phyloP scores from a whole-genome alignment of 2,888 invertebrate species.

The Gerris lacustris region DNA sequence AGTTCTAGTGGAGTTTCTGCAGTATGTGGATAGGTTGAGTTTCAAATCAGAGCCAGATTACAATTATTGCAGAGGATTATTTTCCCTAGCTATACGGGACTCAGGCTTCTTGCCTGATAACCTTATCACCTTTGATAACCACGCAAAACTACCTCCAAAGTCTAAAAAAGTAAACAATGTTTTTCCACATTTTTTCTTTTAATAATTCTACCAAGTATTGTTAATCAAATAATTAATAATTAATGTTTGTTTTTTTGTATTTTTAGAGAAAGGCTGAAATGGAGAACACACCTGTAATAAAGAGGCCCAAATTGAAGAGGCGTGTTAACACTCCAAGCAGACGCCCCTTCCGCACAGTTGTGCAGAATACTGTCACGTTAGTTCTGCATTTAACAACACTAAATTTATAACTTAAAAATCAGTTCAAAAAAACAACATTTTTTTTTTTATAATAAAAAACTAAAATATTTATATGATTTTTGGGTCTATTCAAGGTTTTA shows the following conservation, averaged over 20 bases:
- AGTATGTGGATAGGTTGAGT: slow-evolving; percentile 54
- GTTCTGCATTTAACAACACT: not conserved
- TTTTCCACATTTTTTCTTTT: not conserved
- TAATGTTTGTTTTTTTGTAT: not conserved
- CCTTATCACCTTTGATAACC: slow-evolving; percentile 30
- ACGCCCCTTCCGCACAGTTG: not conserved
- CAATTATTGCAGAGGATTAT: slow-evolving; percentile 53
- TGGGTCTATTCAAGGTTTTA: no score
- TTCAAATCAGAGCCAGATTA: slow-evolving; percentile 69
- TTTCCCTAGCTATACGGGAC: slow-evolving; percentile 51
- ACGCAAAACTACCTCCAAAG: slow-evolving; percentile 26
- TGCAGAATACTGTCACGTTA: not conserved
- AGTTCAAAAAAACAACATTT: no score
- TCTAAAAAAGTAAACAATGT: slow-evolving; percentile 27
- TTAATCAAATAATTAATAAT: not conserved
- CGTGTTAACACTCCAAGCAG: not conserved
- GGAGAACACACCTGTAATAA: not conserved
- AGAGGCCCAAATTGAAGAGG: not conserved
- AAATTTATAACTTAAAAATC: no score
- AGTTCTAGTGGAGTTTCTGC: slow-evolving; percentile 54
- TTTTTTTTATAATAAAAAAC: no score
- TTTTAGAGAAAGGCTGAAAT: not conserved
- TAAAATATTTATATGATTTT: no score
- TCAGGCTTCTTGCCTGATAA: slow-evolving; percentile 39
- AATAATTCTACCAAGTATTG: not conserved